Base-by-base conservation (phyloP, 2,888 invertebrate species). In the Drepanosiphum platanoidis region DNA sequence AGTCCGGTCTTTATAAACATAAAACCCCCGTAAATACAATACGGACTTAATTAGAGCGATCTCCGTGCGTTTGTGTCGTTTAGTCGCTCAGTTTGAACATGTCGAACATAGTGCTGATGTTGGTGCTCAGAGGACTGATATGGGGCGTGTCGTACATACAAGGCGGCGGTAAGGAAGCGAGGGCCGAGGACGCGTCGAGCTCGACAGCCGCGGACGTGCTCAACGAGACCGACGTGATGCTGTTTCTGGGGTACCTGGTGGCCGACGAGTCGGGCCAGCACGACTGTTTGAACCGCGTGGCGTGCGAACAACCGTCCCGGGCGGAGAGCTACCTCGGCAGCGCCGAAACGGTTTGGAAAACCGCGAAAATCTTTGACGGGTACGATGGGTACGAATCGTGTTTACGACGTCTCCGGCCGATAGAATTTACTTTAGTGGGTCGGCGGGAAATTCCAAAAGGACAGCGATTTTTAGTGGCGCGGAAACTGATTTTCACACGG, bases 171-270 rank as follows among this genome's bases (percentile, higher is more conserved):
- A 68, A 68, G 22, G 34, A 68, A 68, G 32, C 68, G 32, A 13
- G 68, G 34, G 22, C 3, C 68, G 68, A 68, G 15, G 32, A 68
- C 68, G 32, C 8, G 34, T 7, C 4, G 18, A 13, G 3, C 13
- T 66, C 36, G 22, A n/a, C 36, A 36, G 30, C 11, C 27, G 13
- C 39, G 39, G 68, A 84, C 30, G 18, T 36, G 27, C 11, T 77
- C 22, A 52, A 30, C n/a, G 77, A 84, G 27, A 68, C 84, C 27
- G 84, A 84, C n/a, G 27, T 84, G n/a, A 34, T 84, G 58, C 27
- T 84, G 39, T 84, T 84, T 15, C 77, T 84, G 1, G 84, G 84
- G 2, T 84, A 75, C n/a, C 30, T 84, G 58, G 84, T 84, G 22
- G 84, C 84, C 11, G 84, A 84, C 36, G 77, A 84, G 22, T 84